Base-by-base conservation (phyloP, 2,113 vertebrate species). In the Leucopsar rothschildi region DNA sequence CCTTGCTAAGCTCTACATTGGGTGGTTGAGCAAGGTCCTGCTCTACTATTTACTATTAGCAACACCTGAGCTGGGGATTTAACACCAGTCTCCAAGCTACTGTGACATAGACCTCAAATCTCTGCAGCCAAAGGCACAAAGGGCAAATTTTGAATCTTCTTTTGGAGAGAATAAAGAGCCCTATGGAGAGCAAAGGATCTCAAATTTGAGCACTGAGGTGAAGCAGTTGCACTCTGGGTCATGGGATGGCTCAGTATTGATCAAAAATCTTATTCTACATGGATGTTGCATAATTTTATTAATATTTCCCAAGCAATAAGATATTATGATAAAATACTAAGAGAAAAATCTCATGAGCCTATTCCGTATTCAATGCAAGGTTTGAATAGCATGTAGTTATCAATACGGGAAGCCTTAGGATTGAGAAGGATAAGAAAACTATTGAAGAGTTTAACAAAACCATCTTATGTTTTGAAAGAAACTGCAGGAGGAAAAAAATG, bases 21-120 rank as follows among this genome's bases (percentile, higher is more conserved):
- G 53, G 44, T 39, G n/a, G 37, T 20, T 77, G 77, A 40, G 73
- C 27, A 78, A 47, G 20, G 31, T 37, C 39, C 69, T 68, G 49
- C 78, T 68, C 24, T 14, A 31, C 33, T 64, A 56, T 24, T 44
- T 33, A 33, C 23, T 29, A 33, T 35, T 18, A 56, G 52, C 47
- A 90, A 75, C 28, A 72, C 44, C 25, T 60, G 65, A 81, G 68
- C 68, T 66, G 80, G 17, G 23, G 60, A 63, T 59, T 79, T 82
- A 42, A 49, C 24, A 44, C 14, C 64, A 24, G 23, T 45, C 13
- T 49, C 42, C 8, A 21, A 57, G 15, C 42, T 37, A 39, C 3
- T 3, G 27, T 33, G 44, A 55, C 11, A 40, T 2, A 39, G 27
- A 59, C 6, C 53, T 57, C 0, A 0, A 53, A 71, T 4, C 18